A percentile compares a stretch with the other conserved stretches of the same genome.
These are phyloP conservation scores for Nothura maculosa DNA, from an alignment of 2,797 vertebrate species.

Conservation along the genomic window DNA sequence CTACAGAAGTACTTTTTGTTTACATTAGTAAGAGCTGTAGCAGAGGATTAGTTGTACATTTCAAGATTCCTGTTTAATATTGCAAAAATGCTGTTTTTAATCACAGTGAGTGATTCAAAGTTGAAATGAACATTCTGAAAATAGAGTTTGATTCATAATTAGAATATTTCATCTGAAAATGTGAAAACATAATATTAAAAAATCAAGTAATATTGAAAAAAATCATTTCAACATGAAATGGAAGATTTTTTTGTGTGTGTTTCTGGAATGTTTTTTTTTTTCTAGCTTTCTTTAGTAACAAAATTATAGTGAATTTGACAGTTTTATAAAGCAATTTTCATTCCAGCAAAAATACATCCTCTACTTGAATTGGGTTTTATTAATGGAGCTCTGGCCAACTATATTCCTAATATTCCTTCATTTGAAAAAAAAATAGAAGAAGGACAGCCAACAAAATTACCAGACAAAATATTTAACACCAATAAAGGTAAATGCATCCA, in stretches of 20 bases:
- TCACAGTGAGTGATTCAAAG: not conserved
- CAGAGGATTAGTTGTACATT: not conserved
- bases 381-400: slow-evolving; percentile 49
- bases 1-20: not conserved
- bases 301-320: slow-evolving; percentile 60
- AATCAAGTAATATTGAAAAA: slow-evolving; percentile 56
- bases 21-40: not conserved
- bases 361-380: slow-evolving; percentile 59
- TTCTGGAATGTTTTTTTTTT: slow-evolving; percentile 62
- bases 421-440: not conserved
- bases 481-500: slow-evolving; percentile 32
- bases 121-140: slow-evolving; percentile 35
- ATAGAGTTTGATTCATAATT: slow-evolving; percentile 32
- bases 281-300: slow-evolving; percentile 62
- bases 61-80: not conserved
- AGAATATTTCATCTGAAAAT: slow-evolving; percentile 29
- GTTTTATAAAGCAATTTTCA: slow-evolving; percentile 69
- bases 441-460: slow-evolving; percentile 55
- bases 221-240: slow-evolving; percentile 63
- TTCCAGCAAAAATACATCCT: slow-evolving; percentile 70
- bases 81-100: slow-evolving; percentile 2
- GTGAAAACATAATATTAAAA: slow-evolving; percentile 39
- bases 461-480: slow-evolving; percentile 57
- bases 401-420: slow-evolving; percentile 46
- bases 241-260: slow-evolving; percentile 25